Percentiles rank a stretch among this genome's conserved stretches.
phyloP scores from a whole-genome alignment of 2,113 vertebrate genomes.

The Burhinus bistriatus region DNA sequence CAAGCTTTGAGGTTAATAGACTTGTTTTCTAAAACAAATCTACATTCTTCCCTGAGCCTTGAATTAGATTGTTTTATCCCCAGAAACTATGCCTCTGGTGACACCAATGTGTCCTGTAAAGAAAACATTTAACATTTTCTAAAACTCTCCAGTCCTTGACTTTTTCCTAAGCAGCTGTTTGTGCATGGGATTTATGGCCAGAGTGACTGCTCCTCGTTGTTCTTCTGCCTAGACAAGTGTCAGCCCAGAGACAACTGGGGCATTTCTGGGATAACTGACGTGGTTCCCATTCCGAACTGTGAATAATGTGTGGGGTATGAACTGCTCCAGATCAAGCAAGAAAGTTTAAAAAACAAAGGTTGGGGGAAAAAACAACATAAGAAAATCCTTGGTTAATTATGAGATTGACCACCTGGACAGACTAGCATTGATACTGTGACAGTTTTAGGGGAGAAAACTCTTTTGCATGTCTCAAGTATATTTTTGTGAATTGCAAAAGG shows the following conservation, averaged over 20 bases:
- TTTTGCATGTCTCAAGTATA: background rate
- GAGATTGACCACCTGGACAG: background rate
- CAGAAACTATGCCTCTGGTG: background rate
- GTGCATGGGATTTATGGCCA: background rate
- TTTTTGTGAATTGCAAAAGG: background rate
- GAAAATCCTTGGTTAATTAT: background rate
- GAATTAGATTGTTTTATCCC: background rate
- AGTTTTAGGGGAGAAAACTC: background rate
- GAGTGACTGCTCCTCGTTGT: background rate
- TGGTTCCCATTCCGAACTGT: background rate
- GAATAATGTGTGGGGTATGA: background rate
- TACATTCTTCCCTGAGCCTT: background rate
- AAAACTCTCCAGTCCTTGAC: background rate
- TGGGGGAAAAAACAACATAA: accelerated
- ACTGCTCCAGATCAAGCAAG: background rate
- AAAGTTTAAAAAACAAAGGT: background rate
- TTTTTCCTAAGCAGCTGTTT: background rate
- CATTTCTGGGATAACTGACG: background rate
- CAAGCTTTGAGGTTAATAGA: background rate
- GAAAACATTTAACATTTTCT: background rate
- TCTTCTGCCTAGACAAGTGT: background rate
- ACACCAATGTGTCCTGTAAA: background rate
- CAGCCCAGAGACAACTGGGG: background rate
- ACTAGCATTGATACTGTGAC: background rate
- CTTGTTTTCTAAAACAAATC: background rate